Evolutionary conservation across 2,888 invertebrate species (phyloP), one percentile per base, ranked within the genome.

Genomic region (Liopterus haemorrhoidalis): DNA sequence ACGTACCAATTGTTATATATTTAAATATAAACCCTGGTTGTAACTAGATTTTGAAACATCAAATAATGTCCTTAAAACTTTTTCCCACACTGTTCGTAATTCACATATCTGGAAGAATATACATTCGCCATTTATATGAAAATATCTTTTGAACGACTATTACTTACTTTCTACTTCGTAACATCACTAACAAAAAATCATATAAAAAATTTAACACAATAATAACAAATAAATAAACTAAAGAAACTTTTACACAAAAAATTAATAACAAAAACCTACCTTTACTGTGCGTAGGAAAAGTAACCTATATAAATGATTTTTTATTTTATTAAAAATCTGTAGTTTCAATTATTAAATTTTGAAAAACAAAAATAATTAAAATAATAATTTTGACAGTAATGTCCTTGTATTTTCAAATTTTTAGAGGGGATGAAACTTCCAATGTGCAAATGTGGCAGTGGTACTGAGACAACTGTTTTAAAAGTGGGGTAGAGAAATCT

Each of bases 371-470:
- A 14, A 30, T 35, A 37, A 41, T 27, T 48, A 24, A 48, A 49
- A 54, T 48, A 48, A 50, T 45, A 50, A 55, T 51, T 56, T 57
- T 61, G 60, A 62, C 60, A 58, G 49, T 33, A 35, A 38, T 57
- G 65, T 65, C 66, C 66, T 66, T 65, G 66, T 62, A 61, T 65
- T 65, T 61, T 65, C 62, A 54, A 57, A 57, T 59, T 39, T 53
- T 63, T 61, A 63, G 64, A 60, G 66, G 64, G 66, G 65, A 61
- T 61, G 63, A 53, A 49, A 37, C 50, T 38, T 11, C 22, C n/a
- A 33, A 22, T 22, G 30, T 43, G 37, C 44, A 39, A 21, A 45
- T 45, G 38, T 39, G 39, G 39, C 45, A 45, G 45, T 45, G 45
- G 45, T 14, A 45, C 39, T 38, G 39, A 39, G 20, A 16, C 19